These are phyloP conservation scores for Chymomyza fuscimana DNA, from an alignment of 2,888 invertebrate species.

Conservation along the genomic window DNA sequence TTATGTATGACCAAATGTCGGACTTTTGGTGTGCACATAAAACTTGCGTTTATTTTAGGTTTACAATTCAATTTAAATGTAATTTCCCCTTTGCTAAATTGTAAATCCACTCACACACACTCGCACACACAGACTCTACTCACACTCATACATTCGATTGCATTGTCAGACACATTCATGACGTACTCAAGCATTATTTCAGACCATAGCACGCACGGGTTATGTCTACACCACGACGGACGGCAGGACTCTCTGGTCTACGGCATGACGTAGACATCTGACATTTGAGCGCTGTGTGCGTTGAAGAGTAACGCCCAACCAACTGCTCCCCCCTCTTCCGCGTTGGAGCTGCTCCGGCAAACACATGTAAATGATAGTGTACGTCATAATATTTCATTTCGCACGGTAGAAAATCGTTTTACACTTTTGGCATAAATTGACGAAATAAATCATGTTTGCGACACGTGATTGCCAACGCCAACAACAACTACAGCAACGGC, in stretches of 20 bases:
- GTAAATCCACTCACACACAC: constrained; percentile 31
- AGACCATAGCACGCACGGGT: background rate
- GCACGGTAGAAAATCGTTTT: constrained; percentile 51
- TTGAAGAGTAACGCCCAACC: background rate
- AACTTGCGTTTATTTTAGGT: constrained; percentile 44
- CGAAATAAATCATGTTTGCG: constrained; percentile 73
- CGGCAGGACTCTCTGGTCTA: background rate
- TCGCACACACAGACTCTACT: background rate
- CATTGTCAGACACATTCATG: no score
- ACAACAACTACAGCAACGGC: background rate
- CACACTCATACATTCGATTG: background rate
- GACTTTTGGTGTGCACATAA: constrained; percentile 21
- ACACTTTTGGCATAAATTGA: constrained; percentile 61
- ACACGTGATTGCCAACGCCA: constrained; percentile 56
- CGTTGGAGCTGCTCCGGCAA: constrained; percentile 4
- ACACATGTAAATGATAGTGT: constrained; percentile 45
- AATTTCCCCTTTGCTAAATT: constrained; percentile 64
- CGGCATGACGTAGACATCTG: background rate
- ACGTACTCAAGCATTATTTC: background rate
- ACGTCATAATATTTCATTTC: constrained; percentile 59
- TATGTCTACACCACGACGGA: background rate
- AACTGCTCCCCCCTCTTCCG: background rate
- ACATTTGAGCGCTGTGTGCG: background rate
- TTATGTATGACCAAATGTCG: constrained; percentile 19
- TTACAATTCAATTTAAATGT: constrained; percentile 70